Percentiles rank a stretch among this genome's conserved stretches.
phyloP scores from a whole-genome alignment of 2,797 vertebrate species.

The Eleutherodactylus coqui region DNA sequence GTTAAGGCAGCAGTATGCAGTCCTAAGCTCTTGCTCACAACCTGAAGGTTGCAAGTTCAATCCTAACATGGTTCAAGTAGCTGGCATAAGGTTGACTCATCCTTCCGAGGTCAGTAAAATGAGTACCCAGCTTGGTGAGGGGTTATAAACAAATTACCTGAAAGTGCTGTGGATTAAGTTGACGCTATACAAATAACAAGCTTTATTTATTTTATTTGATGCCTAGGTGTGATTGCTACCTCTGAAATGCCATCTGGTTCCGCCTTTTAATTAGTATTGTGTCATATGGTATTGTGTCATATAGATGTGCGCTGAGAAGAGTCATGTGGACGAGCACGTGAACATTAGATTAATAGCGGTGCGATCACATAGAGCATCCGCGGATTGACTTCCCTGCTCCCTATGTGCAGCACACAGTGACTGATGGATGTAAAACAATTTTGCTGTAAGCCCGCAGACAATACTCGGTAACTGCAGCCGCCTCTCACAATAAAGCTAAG shows the following conservation, averaged over 20 bases:
- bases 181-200: no score
- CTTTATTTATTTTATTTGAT: no score
- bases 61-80: no score
- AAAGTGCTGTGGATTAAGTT: no score
- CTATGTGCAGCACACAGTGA: not conserved
- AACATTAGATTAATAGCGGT: not conserved
- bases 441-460: constrained; percentile 6
- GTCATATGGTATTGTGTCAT: not conserved
- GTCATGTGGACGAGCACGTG: not conserved
- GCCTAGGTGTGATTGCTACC: no score
- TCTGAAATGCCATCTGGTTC: not conserved
- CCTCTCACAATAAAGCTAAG: not conserved
- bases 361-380: not conserved
- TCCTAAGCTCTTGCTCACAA: no score
- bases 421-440: constrained; percentile 24
- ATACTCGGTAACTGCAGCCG: not conserved
- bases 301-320: not conserved
- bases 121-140: no score
- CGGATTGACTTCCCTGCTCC: constrained; percentile 7
- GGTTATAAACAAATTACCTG: no score
- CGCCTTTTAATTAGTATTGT: not conserved
- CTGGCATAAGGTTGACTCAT: no score
- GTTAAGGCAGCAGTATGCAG: no score
- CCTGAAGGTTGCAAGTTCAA: no score
- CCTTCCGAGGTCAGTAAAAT: no score